Conservation (phyloP, 2,888 invertebrate genomes). For the Carterocephalus palaemon region DNA sequence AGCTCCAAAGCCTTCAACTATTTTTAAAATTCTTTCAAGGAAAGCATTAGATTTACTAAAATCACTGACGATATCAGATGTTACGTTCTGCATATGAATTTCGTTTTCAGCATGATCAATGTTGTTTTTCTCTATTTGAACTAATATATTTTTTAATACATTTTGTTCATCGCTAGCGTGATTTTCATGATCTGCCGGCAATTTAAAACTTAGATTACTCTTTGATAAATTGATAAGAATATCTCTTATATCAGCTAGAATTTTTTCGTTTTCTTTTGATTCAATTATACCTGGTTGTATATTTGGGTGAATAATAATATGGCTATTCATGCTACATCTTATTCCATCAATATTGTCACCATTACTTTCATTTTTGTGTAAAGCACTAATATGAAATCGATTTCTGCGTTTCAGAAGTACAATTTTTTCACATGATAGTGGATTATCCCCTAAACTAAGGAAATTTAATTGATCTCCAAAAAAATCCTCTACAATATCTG, state of each 20-base stretch:
- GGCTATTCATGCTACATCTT: conserved; percentile 13
- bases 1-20: background rate
- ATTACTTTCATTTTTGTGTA: conserved; percentile 22
- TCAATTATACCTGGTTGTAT: background rate
- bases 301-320: background rate
- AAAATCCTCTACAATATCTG: conserved; percentile 16
- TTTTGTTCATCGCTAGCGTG: too few species aligned
- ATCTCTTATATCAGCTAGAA: conserved; percentile 4
- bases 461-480: conserved; percentile 7
- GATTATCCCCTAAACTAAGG: conserved; percentile 28
- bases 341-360: conserved; percentile 29
- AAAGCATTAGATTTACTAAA: conserved; percentile 4
- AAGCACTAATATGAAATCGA: conserved; percentile 20
- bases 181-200: background rate
- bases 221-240: conserved; percentile 8
- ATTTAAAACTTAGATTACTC: background rate
- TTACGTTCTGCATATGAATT: conserved; percentile 7
- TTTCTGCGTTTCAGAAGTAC: conserved; percentile 12
- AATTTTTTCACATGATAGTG: conserved; percentile 24
- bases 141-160: background rate
- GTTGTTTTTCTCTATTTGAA: conserved; percentile 1
- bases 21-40: conserved; percentile 14
- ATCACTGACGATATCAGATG: conserved; percentile 2
- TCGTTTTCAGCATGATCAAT: background rate
- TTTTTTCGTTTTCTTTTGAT: background rate